Evolutionary conservation across 2,113 vertebrate species (phyloP), one percentile per base, ranked within the genome.

Genomic region (Tetrax tetrax): DNA sequence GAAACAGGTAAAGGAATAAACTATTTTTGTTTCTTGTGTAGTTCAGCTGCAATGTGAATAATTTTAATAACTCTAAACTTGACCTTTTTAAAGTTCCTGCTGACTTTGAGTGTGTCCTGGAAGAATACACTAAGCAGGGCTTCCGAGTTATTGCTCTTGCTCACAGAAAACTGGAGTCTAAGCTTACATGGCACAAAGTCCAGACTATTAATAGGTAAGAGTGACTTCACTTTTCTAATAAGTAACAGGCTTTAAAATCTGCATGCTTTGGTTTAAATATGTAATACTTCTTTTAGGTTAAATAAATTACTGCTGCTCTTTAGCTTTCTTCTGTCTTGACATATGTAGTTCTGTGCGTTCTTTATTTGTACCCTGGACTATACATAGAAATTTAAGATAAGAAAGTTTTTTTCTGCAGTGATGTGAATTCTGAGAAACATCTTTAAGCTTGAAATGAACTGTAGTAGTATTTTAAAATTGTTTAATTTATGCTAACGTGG

Each of bases 61-160:
- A 14, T 83, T 91, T 54, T 92, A 95, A 56, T 70, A 83, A 93
- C 57, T 66, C 10, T 83, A 10, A 87, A 48, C 13, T 88, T 95
- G 57, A 31, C 31, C 17, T 87, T 81, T 74, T 82, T 95, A 4
- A 95, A 99, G 99, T 99, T 94, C 99, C 99, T 57, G 93, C 97
- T 54, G 98, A 98, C 91, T 99, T 99, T 97, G 97, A 98, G 43
- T 94, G 96, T 79, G 98, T 99, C 96, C 97, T 99, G 96, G 99
- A 99, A 94, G 98, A 98, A 51, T 99, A 99, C 97, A 99, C 99
- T 16, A 99, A 98, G 97, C 98, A 99, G 94, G 99, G 99, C 83
- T 99, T 99, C 96, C 98, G 99, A 91, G 99, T 99, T 96, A 99
- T 99, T 66, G 99, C 99, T 89, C 97, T 99, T 90, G 99, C 99